Evolutionary conservation across 2,888 invertebrate genomes (phyloP).

Genomic region (Thereva nobilitata): DNA sequence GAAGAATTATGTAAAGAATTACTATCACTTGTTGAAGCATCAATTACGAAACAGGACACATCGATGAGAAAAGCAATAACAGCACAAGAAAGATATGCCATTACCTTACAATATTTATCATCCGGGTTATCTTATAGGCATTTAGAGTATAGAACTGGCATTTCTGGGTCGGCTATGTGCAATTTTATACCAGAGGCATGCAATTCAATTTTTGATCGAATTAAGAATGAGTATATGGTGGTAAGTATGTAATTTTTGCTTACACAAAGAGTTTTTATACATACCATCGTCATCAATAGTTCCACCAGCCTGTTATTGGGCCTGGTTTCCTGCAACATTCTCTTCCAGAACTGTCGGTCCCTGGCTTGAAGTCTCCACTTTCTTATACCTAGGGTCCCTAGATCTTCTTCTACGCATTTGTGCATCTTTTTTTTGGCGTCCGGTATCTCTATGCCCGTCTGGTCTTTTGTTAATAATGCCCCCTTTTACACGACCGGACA

Average conservation of each 20-base stretch:
- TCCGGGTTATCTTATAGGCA: background rate
- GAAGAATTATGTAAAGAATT: background rate
- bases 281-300: too few species aligned
- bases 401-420: too few species aligned
- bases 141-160: background rate
- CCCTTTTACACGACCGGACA: too few species aligned
- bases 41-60: background rate
- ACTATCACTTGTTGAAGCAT: background rate
- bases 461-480: too few species aligned
- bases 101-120: background rate
- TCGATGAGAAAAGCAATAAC: conserved; percentile 1
- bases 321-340: too few species aligned
- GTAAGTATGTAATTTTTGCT: background rate
- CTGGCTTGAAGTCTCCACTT: too few species aligned
- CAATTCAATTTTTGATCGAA: background rate
- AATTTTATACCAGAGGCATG: conserved; percentile 4
- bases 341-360: too few species aligned
- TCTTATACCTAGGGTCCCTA: too few species aligned
- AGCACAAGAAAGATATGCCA: background rate
- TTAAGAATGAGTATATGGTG: background rate
- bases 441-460: too few species aligned
- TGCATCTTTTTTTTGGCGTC: too few species aligned
- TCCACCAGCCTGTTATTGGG: too few species aligned
- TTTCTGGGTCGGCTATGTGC: background rate
- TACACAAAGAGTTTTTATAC: background rate